A percentile compares a stretch with the other conserved stretches of the same genome.
Evolutionary conservation across 2,888 invertebrate genomes (phyloP).

Genomic region (Chrysotoxum bicinctum): DNA sequence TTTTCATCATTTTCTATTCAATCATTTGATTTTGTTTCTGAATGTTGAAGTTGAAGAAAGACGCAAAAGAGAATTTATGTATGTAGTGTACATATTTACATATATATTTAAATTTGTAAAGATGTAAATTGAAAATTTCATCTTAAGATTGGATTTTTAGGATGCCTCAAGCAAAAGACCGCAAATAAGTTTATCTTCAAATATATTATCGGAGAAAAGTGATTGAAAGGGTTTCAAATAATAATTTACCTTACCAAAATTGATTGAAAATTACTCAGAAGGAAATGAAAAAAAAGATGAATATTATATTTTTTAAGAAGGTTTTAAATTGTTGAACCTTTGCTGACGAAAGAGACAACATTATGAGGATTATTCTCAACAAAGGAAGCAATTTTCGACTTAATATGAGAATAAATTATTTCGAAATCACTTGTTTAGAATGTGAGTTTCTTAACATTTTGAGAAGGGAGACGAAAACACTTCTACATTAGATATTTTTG

Average conservation of each 20-base stretch:
- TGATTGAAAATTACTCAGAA: background rate
- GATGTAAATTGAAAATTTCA: slow-evolving; percentile 4
- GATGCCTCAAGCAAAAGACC: background rate
- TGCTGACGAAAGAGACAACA: too few relatives aligned
- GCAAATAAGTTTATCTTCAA: background rate
- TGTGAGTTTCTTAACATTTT: too few relatives aligned
- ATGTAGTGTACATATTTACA: too few relatives aligned
- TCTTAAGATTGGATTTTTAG: slow-evolving; percentile 7
- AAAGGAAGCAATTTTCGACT: too few relatives aligned
- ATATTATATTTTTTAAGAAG: background rate
- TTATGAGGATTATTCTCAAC: too few relatives aligned
- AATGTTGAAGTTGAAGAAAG: background rate
- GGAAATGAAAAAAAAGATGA: background rate
- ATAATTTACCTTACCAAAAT: background rate
- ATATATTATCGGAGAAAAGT: background rate
- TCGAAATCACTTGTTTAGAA: too few relatives aligned
- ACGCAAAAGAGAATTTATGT: background rate
- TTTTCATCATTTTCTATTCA: slow-evolving; percentile 12
- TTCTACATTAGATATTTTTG: too few relatives aligned
- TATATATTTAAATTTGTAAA: slow-evolving; percentile 8
- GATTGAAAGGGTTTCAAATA: background rate
- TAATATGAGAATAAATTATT: too few relatives aligned
- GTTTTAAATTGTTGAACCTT: background rate
- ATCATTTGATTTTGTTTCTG: slow-evolving; percentile 11
- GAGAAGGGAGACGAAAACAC: too few relatives aligned